Percentiles rank a stretch among this genome's conserved stretches.
phyloP scores from a whole-genome alignment of 2,113 vertebrate species.

The Pipra filicauda region DNA sequence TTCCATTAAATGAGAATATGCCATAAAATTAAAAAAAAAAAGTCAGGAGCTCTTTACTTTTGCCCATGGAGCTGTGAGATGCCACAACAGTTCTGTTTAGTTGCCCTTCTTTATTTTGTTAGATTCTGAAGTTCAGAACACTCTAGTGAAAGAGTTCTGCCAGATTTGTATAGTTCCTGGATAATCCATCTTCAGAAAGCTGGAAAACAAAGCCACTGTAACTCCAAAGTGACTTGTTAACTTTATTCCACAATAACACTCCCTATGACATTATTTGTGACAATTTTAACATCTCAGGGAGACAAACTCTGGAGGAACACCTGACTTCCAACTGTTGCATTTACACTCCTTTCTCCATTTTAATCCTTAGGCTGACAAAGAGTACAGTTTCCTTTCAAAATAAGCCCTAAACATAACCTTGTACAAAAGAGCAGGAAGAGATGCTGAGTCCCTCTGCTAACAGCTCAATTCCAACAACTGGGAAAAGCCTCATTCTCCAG shows the following conservation, averaged over 20 bases:
- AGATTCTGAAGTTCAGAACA: not conserved
- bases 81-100: not conserved
- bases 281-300: not conserved
- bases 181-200: not conserved
- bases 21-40: not conserved
- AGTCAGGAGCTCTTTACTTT: not conserved
- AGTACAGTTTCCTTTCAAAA: not conserved
- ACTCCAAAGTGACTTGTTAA: not conserved
- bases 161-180: not conserved
- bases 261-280: not conserved
- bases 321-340: not conserved
- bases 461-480: fast-evolving
- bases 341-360: not conserved
- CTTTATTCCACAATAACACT: not conserved
- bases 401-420: not conserved
- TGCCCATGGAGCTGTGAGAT: not conserved
- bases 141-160: not conserved
- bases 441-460: not conserved
- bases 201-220: not conserved
- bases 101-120: not conserved
- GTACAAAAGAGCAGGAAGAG: not conserved
- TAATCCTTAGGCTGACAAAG: not conserved
- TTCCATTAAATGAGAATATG: not conserved
- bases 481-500: not conserved
- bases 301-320: not conserved